phyloP scores from a whole-genome alignment of 2,888 invertebrate species.

The Eupithecia inturbata region DNA sequence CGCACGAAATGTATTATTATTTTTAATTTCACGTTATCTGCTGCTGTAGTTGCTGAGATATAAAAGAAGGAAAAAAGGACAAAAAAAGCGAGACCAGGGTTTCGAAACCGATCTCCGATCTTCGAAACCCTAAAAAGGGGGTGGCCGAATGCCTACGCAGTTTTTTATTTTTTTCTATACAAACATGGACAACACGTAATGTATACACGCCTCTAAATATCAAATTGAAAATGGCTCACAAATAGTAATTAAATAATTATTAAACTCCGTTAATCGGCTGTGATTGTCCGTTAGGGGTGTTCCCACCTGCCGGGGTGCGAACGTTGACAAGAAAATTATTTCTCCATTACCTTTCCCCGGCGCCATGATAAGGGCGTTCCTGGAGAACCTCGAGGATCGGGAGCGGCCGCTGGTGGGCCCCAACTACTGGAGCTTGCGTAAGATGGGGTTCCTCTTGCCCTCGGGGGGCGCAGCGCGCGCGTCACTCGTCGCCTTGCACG shows the following conservation, averaged over 20 bases:
- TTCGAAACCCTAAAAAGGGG: too few species aligned
- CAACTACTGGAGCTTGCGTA: conserved; percentile 65
- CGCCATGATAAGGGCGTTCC: neutral
- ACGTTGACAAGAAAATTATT: neutral
- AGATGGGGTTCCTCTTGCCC: conserved; percentile 63
- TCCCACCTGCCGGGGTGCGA: neutral
- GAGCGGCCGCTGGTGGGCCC: conserved; percentile 63
- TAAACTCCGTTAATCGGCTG: neutral
- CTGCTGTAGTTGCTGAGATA: too few species aligned
- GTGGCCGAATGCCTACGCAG: too few species aligned
- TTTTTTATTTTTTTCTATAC: too few species aligned
- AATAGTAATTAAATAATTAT: neutral
- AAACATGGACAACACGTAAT: too few species aligned
- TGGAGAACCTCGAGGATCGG: neutral
- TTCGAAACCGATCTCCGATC: too few species aligned
- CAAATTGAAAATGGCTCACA: neutral
- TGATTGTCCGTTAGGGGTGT: conserved; percentile 2
- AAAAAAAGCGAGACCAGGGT: too few species aligned
- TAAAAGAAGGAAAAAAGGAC: too few species aligned
- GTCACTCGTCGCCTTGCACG: conserved; percentile 58
- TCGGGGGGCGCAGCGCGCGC: conserved; percentile 50
- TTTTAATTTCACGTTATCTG: too few species aligned
- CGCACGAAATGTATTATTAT: too few species aligned
- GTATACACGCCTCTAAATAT: neutral
- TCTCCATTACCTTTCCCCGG: neutral